Base-by-base conservation (phyloP, 2,888 invertebrate species). In the Tuberolachnus salignus region DNA sequence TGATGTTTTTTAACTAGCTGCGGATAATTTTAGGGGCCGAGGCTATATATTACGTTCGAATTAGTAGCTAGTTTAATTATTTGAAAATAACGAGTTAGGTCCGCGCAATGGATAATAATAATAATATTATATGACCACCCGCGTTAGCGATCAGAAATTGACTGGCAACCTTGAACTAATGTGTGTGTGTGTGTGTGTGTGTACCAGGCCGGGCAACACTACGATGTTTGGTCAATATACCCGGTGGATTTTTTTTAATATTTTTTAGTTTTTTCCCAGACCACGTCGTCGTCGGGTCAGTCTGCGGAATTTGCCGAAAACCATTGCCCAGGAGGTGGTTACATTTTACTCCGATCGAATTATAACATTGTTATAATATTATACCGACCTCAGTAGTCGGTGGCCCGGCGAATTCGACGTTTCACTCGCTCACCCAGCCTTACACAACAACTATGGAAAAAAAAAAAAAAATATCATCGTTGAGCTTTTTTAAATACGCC, bases 81-180 rank as follows among this genome's bases (percentile, higher is more conserved):
- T 75, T 72, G 53, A 34, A 26, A 67, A 75, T 75, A 75, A 75
- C 75, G 57, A 75, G 75, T 75, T 67, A 46, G 61, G 59, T 26
- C 49, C 59, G 26, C 59, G 26, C 61, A 34, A 49, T n/a, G 44
- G 55, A 57, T 57, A n/a, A 67, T 46, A 14, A 44, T 70, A 34
- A 42, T 70, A 26, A 34, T 34, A 21, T 26, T 9, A 34, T 19
- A 26, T 75, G 75, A 75, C 75, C 75, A 75, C 75, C 75, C 75
- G 75, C 75, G 75, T 75, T 59, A 67, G 57, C 13, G 67, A 75
- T 75, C 57, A 49, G 26, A 75, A 55, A 67, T 67, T 46, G 34
- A 75, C 57, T 34, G 1, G 67, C 53, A 34, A 46, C 75, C 75
- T 75, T 75, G 75, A 67, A 49, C 51, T 63, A 34, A 59, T 51